phyloP scores from a whole-genome alignment of 2,888 invertebrate genomes.

The Tachina fera region DNA sequence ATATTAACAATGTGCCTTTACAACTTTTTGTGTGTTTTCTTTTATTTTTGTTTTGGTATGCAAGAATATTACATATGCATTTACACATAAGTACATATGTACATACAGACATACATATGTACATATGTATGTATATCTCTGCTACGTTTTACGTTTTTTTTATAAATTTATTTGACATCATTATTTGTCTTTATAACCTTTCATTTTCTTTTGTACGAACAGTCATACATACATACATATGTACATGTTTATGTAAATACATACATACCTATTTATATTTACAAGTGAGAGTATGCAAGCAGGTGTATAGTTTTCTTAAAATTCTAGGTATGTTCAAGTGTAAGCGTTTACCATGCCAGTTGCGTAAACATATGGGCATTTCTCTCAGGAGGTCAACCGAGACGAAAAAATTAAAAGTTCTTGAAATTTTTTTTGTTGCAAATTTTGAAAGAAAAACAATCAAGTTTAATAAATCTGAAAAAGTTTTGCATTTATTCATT shows the following conservation, averaged over 20 bases:
- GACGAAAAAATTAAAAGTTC: too few relatives aligned
- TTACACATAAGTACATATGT: too few relatives aligned
- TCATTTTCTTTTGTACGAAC: not conserved
- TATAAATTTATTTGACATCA: conserved; percentile 64
- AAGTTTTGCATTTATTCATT: too few relatives aligned
- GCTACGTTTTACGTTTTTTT: conserved; percentile 22
- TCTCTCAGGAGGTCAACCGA: too few relatives aligned
- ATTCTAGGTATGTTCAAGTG: not conserved
- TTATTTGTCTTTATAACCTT: conserved; percentile 58
- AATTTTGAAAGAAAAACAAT: too few relatives aligned
- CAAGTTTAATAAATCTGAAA: too few relatives aligned
- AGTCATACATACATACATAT: not conserved
- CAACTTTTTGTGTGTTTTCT: conserved; percentile 43
- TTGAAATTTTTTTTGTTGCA: too few relatives aligned
- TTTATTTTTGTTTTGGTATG: conserved; percentile 22
- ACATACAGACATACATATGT: not conserved
- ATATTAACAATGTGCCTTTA: conserved; percentile 61
- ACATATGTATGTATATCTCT: conserved; percentile 10
- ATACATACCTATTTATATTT: not conserved
- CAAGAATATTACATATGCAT: not conserved
- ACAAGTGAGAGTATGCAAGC: not conserved
- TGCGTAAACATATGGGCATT: too few relatives aligned
- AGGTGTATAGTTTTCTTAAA: conserved; percentile 25
- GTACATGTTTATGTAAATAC: not conserved
- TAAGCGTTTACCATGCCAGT: too few relatives aligned